Evolutionary conservation across 1,140 invertebrate species (phyloP).

Genomic region (Saccostrea cuccullata): DNA sequence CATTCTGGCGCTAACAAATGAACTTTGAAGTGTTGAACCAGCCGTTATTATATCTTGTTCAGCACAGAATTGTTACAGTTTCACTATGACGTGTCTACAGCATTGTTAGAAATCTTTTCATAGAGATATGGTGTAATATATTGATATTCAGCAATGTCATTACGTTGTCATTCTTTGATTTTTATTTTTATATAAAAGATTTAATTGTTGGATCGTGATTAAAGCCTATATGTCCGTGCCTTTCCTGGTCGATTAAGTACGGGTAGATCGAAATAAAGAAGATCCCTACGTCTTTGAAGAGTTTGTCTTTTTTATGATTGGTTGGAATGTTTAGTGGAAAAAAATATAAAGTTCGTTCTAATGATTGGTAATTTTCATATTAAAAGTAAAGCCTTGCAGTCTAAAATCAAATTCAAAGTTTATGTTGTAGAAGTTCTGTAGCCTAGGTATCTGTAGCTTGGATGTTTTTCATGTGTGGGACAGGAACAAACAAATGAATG

Average conservation of each 20-base stretch:
- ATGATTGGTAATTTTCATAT: too few species aligned
- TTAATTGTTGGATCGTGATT: not conserved
- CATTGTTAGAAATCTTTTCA: not conserved
- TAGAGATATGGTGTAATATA: not conserved
- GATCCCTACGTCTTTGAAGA: not conserved
- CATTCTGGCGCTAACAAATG: not conserved
- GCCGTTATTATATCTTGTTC: not conserved
- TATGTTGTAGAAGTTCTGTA: too few species aligned
- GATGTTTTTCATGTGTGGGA: too few species aligned
- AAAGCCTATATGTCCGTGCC: conserved; percentile 12
- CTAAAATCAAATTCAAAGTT: too few species aligned
- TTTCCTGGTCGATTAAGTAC: not conserved
- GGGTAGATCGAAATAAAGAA: conserved; percentile 29
- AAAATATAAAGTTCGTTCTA: too few species aligned
- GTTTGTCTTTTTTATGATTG: not conserved
- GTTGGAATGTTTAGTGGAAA: too few species aligned
- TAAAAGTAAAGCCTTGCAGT: too few species aligned
- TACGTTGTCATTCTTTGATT: conserved; percentile 12
- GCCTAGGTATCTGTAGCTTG: too few species aligned
- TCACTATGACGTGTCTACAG: not conserved
- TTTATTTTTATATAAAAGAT: conserved; percentile 25
- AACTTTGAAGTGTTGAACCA: not conserved
- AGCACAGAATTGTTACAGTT: not conserved
- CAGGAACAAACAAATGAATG: too few species aligned
- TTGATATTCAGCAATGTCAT: conserved; percentile 9